A percentile compares a stretch with the other conserved stretches of the same genome.
Conservation (phyloP, 2,113 vertebrate species). For the Colius striatus region DNA sequence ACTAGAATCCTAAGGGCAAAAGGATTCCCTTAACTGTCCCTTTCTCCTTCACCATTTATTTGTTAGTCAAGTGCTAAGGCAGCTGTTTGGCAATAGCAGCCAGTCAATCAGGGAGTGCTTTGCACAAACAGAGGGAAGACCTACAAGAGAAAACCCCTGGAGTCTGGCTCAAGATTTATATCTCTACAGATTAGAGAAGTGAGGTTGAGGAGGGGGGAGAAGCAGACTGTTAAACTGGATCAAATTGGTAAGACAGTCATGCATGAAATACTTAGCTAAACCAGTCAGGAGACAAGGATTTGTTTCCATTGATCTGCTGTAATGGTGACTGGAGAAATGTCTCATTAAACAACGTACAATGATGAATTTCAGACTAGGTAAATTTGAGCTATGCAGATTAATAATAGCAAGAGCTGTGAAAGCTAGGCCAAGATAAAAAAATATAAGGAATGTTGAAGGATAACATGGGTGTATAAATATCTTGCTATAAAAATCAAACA, state of each 20-base stretch:
- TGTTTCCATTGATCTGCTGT: slow-evolving; percentile 59
- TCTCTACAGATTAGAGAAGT: slow-evolving; percentile 52
- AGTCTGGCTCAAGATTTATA: slow-evolving; percentile 54
- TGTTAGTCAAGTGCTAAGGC: slow-evolving; percentile 9
- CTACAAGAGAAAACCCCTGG: slow-evolving; percentile 14
- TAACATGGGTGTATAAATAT: neutral
- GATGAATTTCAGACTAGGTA: slow-evolving; percentile 34
- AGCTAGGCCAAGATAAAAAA: neutral
- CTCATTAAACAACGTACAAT: neutral
- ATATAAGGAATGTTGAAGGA: neutral
- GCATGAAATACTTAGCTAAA: slow-evolving; percentile 65
- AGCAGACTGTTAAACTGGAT: slow-evolving; percentile 58
- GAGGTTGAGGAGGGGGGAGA: neutral
- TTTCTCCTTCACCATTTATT: neutral
- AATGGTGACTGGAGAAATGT: slow-evolving; percentile 55
- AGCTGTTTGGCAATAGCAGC: slow-evolving; percentile 26
- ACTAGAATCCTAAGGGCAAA: neutral
- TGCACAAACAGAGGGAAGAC: neutral
- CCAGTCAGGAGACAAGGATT: slow-evolving; percentile 69
- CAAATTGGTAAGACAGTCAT: slow-evolving; percentile 64
- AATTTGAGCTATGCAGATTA: slow-evolving; percentile 15
- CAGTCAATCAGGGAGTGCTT: neutral
- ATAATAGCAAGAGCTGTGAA: neutral
- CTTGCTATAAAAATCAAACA: neutral
- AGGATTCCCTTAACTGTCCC: neutral